phyloP scores from a whole-genome alignment of 2,797 vertebrate genomes.

The Lepus townsendii region DNA sequence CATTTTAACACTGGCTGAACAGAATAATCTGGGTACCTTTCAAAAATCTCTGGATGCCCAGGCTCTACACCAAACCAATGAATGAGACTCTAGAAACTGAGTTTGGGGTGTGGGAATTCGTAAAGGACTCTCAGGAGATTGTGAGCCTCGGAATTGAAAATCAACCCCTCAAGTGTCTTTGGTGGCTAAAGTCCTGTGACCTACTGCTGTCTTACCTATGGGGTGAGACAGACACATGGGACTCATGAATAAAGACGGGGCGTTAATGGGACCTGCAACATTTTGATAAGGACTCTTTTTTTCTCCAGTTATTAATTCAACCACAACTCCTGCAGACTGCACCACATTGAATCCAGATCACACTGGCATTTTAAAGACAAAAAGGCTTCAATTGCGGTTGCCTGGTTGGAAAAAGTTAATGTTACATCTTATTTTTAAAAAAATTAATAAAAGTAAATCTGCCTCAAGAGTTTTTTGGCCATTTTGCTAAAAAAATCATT shows the following conservation, averaged over 20 bases:
- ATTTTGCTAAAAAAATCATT: constrained; percentile 41
- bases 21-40: constrained; percentile 16
- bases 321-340: not conserved
- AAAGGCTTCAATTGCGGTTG: not conserved
- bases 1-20: not conserved
- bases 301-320: not conserved
- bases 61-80: not conserved
- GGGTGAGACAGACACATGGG: not conserved
- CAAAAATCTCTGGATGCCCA: not conserved
- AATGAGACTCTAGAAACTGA: not conserved
- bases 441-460: constrained; percentile 38
- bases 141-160: not conserved
- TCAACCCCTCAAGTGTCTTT: not conserved
- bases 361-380: not conserved
- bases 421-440: not conserved
- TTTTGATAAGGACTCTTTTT: not conserved
- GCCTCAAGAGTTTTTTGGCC: not conserved
- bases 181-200: not conserved
- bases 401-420: constrained; percentile 23
- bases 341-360: not conserved
- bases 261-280: not conserved
- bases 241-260: not conserved
- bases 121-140: not conserved
- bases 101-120: not conserved
- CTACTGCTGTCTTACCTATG: not conserved